phyloP scores from a whole-genome alignment of 2,888 invertebrate species.

The Drosophila colorata region DNA sequence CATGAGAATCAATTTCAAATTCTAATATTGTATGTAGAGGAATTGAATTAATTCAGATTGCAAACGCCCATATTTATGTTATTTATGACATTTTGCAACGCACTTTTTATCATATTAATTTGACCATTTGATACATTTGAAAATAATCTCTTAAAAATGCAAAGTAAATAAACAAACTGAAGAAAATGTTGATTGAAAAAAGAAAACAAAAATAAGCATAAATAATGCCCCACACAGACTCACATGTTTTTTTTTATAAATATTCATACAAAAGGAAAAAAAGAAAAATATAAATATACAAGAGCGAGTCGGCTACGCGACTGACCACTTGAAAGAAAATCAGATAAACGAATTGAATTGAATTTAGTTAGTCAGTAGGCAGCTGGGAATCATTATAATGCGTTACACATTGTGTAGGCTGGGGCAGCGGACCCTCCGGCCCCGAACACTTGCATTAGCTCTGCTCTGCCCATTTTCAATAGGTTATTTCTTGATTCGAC shows the following conservation, averaged over 20 bases:
- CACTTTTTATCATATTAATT: slow-evolving; percentile 24
- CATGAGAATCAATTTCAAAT: neutral
- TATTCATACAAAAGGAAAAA: slow-evolving; percentile 49
- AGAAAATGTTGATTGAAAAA: slow-evolving; percentile 44
- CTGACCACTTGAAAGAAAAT: slow-evolving; percentile 67
- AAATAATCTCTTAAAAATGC: slow-evolving; percentile 36
- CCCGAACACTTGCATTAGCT: neutral
- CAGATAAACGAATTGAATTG: slow-evolving; percentile 72
- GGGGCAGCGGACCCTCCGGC: slow-evolving; percentile 18
- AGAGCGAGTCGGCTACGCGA: slow-evolving; percentile 28
- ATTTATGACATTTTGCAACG: slow-evolving; percentile 17
- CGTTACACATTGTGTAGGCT: slow-evolving; percentile 69
- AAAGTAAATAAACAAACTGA: slow-evolving; percentile 34
- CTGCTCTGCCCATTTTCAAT: slow-evolving; percentile 14
- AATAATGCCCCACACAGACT: slow-evolving; percentile 43
- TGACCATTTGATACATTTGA: slow-evolving; percentile 27
- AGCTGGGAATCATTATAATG: slow-evolving; percentile 58
- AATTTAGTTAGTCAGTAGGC: slow-evolving; percentile 51
- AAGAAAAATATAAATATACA: slow-evolving; percentile 17
- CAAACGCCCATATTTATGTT: neutral
- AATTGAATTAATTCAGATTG: slow-evolving; percentile 7
- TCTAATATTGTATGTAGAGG: no score
- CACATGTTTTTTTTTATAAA: slow-evolving; percentile 42
- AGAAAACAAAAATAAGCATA: slow-evolving; percentile 24
- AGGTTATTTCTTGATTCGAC: slow-evolving; percentile 24